A percentile compares a stretch with the other conserved stretches of the same genome.
Evolutionary conservation across 1,140 invertebrate genomes (phyloP).

Genomic region (Zaprionus taronus): DNA sequence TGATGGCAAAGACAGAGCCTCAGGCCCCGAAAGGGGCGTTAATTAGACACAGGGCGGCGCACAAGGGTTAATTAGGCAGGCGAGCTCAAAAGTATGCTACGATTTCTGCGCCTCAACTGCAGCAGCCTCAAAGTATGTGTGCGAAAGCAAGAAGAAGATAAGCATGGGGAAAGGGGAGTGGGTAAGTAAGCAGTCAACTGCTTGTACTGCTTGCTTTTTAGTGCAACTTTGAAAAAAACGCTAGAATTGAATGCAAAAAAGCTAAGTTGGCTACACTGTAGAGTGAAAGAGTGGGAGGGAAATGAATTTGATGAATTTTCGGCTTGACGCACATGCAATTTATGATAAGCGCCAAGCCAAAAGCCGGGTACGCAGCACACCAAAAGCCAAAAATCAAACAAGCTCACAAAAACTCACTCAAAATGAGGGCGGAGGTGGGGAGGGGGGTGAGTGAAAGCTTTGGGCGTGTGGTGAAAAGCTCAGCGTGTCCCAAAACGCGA

Average conservation of each 20-base stretch:
- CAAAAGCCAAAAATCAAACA: slow-evolving; percentile 1
- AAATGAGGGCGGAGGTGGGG: not conserved
- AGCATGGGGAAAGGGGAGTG: no score
- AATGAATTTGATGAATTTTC: slow-evolving; percentile 1
- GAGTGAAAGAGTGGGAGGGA: no score
- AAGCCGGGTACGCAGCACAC: slow-evolving; percentile 15
- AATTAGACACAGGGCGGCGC: slow-evolving; percentile 11
- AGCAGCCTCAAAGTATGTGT: slow-evolving; percentile 46
- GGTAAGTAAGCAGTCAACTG: not conserved
- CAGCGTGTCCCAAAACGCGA: slow-evolving; percentile 55
- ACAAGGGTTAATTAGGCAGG: slow-evolving; percentile 45
- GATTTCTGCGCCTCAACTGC: slow-evolving; percentile 3
- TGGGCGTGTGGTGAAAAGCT: slow-evolving; percentile 63
- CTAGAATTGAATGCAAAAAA: no score
- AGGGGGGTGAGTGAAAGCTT: slow-evolving; percentile 40
- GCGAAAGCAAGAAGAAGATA: not conserved
- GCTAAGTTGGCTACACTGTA: no score
- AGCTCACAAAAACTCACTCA: not conserved
- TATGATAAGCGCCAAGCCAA: slow-evolving; percentile 37
- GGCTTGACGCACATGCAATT: slow-evolving; percentile 25
- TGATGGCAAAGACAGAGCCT: slow-evolving; percentile 8
- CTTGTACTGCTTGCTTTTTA: no score
- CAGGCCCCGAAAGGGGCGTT: not conserved
- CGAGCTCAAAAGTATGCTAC: slow-evolving; percentile 46
- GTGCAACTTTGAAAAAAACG: no score